Evolutionary conservation across 2,113 vertebrate species (phyloP).

Genomic region (Myxocyprinus asiaticus): DNA sequence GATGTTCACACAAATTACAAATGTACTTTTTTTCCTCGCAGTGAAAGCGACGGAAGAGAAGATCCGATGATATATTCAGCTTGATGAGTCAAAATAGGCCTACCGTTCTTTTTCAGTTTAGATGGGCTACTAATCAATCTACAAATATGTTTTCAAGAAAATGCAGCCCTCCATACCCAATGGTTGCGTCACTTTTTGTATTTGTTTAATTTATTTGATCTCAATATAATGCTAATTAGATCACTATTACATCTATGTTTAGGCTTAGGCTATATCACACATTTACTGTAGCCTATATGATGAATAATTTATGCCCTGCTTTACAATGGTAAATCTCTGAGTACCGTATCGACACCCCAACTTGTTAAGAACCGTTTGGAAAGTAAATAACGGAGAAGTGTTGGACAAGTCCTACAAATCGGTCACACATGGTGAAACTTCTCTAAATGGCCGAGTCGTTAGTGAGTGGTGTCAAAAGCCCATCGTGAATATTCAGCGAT

Average conservation of each 20-base stretch:
- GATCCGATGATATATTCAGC: not conserved
- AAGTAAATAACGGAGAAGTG: conserved; percentile 32
- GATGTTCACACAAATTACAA: not conserved
- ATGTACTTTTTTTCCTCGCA: no score
- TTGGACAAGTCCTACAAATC: not conserved
- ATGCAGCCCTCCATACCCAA: no score
- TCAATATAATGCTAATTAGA: no score
- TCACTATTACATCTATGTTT: no score
- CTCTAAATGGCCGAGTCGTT: conserved; percentile 26
- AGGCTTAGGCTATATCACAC: no score
- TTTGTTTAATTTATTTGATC: no score
- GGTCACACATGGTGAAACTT: conserved; percentile 29
- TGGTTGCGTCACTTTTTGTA: no score
- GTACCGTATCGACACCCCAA: not conserved
- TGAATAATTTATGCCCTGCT: conserved; percentile 14
- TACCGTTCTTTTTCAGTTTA: no score
- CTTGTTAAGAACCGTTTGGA: not conserved
- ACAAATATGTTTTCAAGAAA: no score
- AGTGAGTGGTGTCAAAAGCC: conserved; percentile 42
- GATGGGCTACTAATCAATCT: no score
- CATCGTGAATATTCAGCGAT: conserved; percentile 53
- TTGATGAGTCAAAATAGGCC: no score
- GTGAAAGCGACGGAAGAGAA: not conserved
- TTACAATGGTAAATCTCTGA: conserved; percentile 4
- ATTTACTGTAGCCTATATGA: not conserved